phyloP scores from a whole-genome alignment of 2,888 invertebrate genomes.

The Labia minor region DNA sequence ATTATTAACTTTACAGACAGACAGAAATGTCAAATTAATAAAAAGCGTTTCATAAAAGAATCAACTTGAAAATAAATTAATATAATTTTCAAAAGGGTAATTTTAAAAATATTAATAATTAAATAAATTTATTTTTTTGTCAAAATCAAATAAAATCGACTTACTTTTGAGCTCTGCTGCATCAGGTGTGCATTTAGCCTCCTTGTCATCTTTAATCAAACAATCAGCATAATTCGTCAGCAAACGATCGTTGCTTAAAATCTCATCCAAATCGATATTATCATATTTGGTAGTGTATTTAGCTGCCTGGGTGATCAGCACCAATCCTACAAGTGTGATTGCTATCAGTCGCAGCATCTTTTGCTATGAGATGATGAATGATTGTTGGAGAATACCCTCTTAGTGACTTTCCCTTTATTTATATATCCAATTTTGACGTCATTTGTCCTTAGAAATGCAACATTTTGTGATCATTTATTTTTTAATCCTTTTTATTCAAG shows the following conservation, averaged over 20 bases:
- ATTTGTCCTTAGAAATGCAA: not conserved
- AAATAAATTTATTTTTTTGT: no score
- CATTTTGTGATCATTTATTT: no score
- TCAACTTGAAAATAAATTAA: no score
- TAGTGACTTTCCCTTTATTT: not conserved
- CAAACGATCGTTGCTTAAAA: conserved; percentile 55
- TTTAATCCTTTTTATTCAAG: no score
- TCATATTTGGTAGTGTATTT: conserved; percentile 50
- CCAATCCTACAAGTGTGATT: not conserved
- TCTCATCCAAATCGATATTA: conserved; percentile 55
- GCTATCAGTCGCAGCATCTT: not conserved
- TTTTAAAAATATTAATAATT: no score
- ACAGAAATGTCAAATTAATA: no score
- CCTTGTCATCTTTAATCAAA: conserved; percentile 46
- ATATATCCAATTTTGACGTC: not conserved
- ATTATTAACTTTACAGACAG: no score
- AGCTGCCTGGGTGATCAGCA: conserved; percentile 31
- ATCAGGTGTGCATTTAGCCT: conserved; percentile 35
- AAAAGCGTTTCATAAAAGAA: no score
- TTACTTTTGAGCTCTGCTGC: conserved; percentile 61
- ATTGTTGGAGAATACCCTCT: not conserved
- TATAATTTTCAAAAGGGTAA: no score
- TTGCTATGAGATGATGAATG: not conserved
- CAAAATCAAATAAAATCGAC: no score
- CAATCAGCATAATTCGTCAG: conserved; percentile 61